Evolutionary conservation across 2,797 vertebrate species (phyloP).

Genomic region (Steatocranus sp.): DNA sequence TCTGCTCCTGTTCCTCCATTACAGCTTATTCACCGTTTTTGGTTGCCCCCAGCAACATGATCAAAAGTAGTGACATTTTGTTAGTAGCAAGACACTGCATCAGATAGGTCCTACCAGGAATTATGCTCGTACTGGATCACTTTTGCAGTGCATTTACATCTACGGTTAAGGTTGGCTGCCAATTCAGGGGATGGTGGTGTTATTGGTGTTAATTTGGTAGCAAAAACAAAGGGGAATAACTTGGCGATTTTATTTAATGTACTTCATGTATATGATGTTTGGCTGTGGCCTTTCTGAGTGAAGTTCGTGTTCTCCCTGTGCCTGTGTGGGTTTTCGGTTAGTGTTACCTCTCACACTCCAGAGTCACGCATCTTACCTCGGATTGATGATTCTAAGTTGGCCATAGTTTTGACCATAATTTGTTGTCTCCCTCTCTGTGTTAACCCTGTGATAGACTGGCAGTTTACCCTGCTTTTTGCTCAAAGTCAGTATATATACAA

Average conservation of each 20-base stretch:
- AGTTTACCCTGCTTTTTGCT: background rate
- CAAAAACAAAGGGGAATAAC: background rate
- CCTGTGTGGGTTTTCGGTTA: background rate
- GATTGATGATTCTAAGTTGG: background rate
- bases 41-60: slow-evolving; percentile 43
- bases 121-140: background rate
- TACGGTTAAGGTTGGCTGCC: background rate
- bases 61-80: slow-evolving; percentile 34
- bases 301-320: background rate
- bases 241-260: background rate
- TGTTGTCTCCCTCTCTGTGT: background rate
- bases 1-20: slow-evolving; percentile 7
- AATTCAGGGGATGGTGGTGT: background rate
- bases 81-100: slow-evolving; percentile 27
- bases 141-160: background rate
- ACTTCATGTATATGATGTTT: background rate
- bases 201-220: background rate
- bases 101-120: background rate
- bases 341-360: background rate
- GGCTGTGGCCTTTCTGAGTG: background rate
- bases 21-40: slow-evolving; percentile 13
- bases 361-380: background rate
- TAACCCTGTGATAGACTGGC: background rate
- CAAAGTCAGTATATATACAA: background rate
- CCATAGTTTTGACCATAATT: background rate